These are phyloP conservation scores for Leptopilina drosophilae DNA, from an alignment of 2,888 invertebrate species.

Conservation along the genomic window DNA sequence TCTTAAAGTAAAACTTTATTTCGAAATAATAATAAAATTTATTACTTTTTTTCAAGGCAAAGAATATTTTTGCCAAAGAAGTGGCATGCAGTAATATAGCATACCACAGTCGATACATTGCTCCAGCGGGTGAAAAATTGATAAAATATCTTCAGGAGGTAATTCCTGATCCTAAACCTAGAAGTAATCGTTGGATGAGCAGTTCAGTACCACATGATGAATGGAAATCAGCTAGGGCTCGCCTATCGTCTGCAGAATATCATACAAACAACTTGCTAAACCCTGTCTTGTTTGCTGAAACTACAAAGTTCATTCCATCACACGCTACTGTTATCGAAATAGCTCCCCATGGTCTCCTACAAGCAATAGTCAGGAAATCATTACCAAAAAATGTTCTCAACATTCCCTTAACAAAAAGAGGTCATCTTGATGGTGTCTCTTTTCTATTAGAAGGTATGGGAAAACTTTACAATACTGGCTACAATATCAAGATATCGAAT, in stretches of 20 bases:
- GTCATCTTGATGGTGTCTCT: slow-evolving; percentile 70
- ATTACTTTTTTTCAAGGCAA: too few relatives aligned
- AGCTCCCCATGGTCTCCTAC: slow-evolving; percentile 80
- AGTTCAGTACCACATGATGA: slow-evolving; percentile 86
- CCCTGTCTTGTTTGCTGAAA: slow-evolving; percentile 87
- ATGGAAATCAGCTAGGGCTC: slow-evolving; percentile 80
- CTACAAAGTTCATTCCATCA: slow-evolving; percentile 86
- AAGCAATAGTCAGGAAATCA: slow-evolving; percentile 88
- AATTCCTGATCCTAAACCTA: slow-evolving; percentile 82
- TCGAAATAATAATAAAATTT: too few relatives aligned
- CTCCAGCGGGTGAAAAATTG: slow-evolving; percentile 84
- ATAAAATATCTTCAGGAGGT: slow-evolving; percentile 72
- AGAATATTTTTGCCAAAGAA: too few relatives aligned
- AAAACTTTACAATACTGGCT: slow-evolving; percentile 79
- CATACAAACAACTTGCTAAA: slow-evolving; percentile 83
- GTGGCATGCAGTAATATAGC: too few relatives aligned
- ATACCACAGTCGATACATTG: slow-evolving; percentile 90
- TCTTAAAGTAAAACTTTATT: background rate
- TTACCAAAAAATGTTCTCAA: slow-evolving; percentile 84
- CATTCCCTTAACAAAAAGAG: slow-evolving; percentile 85
- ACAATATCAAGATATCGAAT: slow-evolving; percentile 78
- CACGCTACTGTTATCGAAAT: slow-evolving; percentile 92
- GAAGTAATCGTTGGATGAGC: slow-evolving; percentile 90
- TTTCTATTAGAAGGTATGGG: slow-evolving; percentile 77
- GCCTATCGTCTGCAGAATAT: slow-evolving; percentile 78